phyloP scores from a whole-genome alignment of 1,140 invertebrate species.

The Lanistes nyassanus region DNA sequence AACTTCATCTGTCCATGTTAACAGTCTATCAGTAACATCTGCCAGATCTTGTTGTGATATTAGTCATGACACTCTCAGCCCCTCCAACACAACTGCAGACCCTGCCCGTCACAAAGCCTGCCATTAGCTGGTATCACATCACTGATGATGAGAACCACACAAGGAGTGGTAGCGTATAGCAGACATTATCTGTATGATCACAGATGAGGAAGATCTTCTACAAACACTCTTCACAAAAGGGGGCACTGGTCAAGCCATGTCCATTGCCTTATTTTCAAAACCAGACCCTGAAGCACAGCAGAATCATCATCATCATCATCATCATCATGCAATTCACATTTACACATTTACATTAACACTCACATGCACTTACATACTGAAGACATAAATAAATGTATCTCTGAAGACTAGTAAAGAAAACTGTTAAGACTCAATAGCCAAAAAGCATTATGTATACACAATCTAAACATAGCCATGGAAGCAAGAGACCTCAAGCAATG shows the following conservation, averaged over 20 bases:
- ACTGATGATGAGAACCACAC: not conserved
- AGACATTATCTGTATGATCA: not conserved
- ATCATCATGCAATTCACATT: not conserved
- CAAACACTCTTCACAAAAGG: not conserved
- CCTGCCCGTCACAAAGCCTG: too few species aligned
- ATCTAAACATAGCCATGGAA: too few species aligned
- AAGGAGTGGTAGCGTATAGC: not conserved
- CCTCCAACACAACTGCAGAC: too few species aligned
- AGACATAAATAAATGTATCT: not conserved
- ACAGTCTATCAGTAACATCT: too few species aligned
- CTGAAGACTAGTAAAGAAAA: not conserved
- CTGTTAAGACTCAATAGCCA: not conserved
- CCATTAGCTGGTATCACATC: not conserved
- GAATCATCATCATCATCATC: not conserved
- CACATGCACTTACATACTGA: too few species aligned
- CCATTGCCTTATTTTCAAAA: slow-evolving; percentile 22
- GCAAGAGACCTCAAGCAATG: too few species aligned
- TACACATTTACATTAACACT: not conserved
- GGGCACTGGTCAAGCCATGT: slow-evolving; percentile 7
- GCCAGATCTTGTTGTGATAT: too few species aligned
- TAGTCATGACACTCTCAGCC: too few species aligned
- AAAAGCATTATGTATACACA: not conserved
- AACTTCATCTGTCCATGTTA: too few species aligned
- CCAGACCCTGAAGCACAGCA: slow-evolving; percentile 18
- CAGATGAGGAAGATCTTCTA: not conserved